phyloP scores from a whole-genome alignment of 2,113 vertebrate species.

The Hippocampus guttulatus region DNA sequence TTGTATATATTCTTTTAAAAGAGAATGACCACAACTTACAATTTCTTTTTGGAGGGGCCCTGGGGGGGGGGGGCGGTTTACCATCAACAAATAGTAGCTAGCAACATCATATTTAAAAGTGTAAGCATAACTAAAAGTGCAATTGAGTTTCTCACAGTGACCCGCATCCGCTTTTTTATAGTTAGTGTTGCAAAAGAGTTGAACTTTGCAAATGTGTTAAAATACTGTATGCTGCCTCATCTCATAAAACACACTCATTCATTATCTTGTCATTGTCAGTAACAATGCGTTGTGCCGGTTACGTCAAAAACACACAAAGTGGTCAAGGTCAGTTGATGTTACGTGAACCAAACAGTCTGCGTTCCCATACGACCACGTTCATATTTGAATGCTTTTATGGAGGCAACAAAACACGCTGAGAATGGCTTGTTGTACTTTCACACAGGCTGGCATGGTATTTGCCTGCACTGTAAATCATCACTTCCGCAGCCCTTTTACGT shows the following conservation, averaged over 20 bases:
- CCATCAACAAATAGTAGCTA: too few species aligned
- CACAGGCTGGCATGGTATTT: not conserved
- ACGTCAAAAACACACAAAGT: not conserved
- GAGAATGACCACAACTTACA: too few species aligned
- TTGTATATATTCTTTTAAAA: too few species aligned
- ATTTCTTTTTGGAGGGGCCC: too few species aligned
- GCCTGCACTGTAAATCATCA: constrained; percentile 1
- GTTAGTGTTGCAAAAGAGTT: not conserved
- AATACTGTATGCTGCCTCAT: not conserved
- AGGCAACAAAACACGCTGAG: not conserved
- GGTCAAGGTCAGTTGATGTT: not conserved
- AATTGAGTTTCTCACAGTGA: not conserved
- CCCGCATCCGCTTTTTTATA: not conserved
- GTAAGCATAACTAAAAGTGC: not conserved
- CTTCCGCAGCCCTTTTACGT: not conserved
- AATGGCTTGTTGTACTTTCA: not conserved
- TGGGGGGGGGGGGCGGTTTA: too few species aligned
- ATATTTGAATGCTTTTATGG: not conserved
- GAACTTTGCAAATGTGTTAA: not conserved
- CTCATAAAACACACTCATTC: not conserved
- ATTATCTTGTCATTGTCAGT: not conserved
- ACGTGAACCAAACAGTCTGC: not conserved
- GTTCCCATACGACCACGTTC: not conserved
- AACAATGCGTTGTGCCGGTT: not conserved
- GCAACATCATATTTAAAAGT: not conserved